Conservation (phyloP, 2,888 invertebrate genomes). For the Magallana nippona region DNA sequence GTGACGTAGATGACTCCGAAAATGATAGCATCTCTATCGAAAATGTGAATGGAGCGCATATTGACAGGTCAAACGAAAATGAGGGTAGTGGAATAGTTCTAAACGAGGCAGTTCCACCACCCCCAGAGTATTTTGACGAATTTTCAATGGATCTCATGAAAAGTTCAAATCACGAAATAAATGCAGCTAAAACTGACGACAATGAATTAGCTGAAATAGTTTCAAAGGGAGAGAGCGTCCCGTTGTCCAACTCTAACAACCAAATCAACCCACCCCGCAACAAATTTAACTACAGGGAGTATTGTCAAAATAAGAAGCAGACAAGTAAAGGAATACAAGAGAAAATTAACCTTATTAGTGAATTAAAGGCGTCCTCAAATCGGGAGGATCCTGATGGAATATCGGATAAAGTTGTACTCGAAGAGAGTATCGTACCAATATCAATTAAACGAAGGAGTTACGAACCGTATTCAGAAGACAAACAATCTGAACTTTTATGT, state of each 20-base stretch:
- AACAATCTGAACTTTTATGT: slow-evolving; percentile 58
- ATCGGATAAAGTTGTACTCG: slow-evolving; percentile 10
- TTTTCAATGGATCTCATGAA: slow-evolving; percentile 43
- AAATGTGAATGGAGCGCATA: not conserved
- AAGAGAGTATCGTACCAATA: slow-evolving; percentile 40
- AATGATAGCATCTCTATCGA: not conserved
- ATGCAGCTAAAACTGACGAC: not conserved
- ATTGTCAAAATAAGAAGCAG: slow-evolving; percentile 15
- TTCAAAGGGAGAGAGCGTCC: not conserved
- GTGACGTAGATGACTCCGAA: not conserved
- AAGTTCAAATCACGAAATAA: slow-evolving; percentile 21
- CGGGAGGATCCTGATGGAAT: not conserved
- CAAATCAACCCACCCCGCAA: not conserved
- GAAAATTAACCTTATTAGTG: not conserved
- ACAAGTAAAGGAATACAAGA: not conserved
- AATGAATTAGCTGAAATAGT: not conserved
- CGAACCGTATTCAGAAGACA: not conserved
- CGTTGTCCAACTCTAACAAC: not conserved
- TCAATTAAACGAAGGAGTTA: slow-evolving; percentile 34
- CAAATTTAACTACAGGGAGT: slow-evolving; percentile 38
- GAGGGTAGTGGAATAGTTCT: not conserved
- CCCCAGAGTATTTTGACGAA: slow-evolving; percentile 39
- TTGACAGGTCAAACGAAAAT: not conserved
- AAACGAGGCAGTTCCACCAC: slow-evolving; percentile 29
- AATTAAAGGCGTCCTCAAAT: not conserved